Percentiles rank a stretch among this genome's conserved stretches.
Evolutionary conservation across 2,888 invertebrate species (phyloP).

Genomic region (Pachycephus smyrnensis): DNA sequence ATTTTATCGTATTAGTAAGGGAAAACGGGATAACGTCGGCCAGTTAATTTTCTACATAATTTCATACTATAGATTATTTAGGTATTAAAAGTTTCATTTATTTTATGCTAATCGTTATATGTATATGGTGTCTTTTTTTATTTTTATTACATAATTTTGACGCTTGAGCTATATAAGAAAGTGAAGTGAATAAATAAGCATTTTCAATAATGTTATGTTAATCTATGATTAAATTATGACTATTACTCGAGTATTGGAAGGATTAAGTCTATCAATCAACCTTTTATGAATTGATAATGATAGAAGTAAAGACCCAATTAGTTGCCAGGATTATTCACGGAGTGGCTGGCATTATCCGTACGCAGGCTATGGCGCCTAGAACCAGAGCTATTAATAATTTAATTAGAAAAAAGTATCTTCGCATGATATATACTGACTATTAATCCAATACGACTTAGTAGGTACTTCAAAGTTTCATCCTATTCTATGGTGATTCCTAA

Average conservation of each 20-base stretch:
- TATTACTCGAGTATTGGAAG: background rate
- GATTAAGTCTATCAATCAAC: background rate
- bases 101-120: too few relatives aligned
- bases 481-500: too few relatives aligned
- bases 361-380: background rate
- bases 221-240: background rate
- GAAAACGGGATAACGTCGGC: background rate
- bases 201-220: too few relatives aligned
- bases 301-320: background rate
- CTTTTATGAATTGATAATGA: background rate
- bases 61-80: too few relatives aligned
- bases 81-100: too few relatives aligned
- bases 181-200: too few relatives aligned
- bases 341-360: too few relatives aligned
- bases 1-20: background rate
- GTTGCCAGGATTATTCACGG: background rate
- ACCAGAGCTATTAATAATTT: background rate
- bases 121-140: too few relatives aligned
- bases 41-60: background rate
- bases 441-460: background rate
- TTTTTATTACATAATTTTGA: too few relatives aligned
- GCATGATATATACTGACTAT: background rate
- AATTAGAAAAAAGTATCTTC: background rate
- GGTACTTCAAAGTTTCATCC: too few relatives aligned
- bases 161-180: too few relatives aligned